These are phyloP conservation scores for Eidolon dupreanum DNA, from an alignment of 2,797 vertebrate genomes.

Conservation along the genomic window DNA sequence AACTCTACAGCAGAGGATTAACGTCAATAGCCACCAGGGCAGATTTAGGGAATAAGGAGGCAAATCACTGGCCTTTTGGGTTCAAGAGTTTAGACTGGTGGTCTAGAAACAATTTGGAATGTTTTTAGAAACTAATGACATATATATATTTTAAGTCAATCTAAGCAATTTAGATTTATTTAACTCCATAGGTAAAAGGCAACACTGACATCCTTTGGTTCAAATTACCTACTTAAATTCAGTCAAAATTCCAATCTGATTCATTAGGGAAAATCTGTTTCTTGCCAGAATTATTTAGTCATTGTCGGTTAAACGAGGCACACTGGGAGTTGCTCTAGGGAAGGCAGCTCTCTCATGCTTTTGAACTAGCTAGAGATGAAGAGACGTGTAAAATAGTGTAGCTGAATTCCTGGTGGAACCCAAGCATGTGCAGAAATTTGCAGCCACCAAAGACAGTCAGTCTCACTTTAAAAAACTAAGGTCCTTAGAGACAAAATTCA, in stretches of 20 bases:
- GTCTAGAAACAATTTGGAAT: background rate
- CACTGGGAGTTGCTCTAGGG: background rate
- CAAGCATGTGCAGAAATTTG: background rate
- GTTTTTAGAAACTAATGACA: background rate
- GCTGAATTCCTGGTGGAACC: background rate
- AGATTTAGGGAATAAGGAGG: background rate
- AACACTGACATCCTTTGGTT: background rate
- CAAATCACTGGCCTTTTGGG: background rate
- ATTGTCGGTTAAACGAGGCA: constrained; percentile 30
- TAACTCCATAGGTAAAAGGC: background rate
- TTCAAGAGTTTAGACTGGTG: background rate
- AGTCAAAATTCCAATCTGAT: constrained; percentile 44
- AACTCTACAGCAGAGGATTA: background rate
- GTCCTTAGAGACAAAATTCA: background rate
- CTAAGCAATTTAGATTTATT: constrained; percentile 3
- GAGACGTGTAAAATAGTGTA: background rate
- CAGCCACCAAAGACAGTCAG: constrained; percentile 8
- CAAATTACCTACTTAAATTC: background rate
- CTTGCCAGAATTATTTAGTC: constrained; percentile 31
- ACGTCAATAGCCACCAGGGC: background rate
- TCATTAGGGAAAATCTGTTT: constrained; percentile 32
- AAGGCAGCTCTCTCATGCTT: background rate
- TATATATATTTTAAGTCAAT: background rate
- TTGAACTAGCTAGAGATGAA: constrained; percentile 18
- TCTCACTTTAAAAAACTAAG: constrained; percentile 14